Conservation (phyloP, 2,888 invertebrate species). For the Patella pellucida region DNA sequence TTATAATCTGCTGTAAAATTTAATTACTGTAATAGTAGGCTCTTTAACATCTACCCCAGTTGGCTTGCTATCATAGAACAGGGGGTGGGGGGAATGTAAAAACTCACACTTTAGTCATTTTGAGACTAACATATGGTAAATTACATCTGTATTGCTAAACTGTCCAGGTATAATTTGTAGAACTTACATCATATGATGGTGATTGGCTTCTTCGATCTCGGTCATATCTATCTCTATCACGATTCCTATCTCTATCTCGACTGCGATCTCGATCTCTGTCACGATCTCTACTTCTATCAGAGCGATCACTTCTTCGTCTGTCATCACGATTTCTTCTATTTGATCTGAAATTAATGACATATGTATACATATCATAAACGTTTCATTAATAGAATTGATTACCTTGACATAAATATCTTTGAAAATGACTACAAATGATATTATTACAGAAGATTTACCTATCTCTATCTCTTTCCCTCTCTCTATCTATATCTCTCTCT, state of each 20-base stretch:
- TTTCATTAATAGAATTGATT: no score
- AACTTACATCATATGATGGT: neutral
- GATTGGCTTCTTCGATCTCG: slow-evolving; percentile 21
- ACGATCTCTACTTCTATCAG: slow-evolving; percentile 32
- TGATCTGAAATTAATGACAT: neutral
- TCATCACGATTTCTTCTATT: neutral
- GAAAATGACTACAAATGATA: no score
- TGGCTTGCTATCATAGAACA: no score
- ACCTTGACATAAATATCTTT: no score
- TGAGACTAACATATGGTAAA: no score
- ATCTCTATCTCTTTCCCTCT: neutral
- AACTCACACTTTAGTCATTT: no score
- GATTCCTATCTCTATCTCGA: slow-evolving; percentile 30
- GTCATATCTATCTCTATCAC: slow-evolving; percentile 39
- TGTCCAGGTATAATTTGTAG: neutral
- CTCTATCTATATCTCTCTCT: neutral
- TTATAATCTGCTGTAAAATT: no score
- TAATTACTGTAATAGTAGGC: no score
- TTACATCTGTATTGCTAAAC: no score
- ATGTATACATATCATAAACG: no score
- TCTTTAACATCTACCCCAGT: no score
- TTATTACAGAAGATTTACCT: neutral
- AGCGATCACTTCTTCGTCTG: neutral
- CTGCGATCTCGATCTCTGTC: slow-evolving; percentile 21
- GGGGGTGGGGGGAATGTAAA: no score